Base-by-base conservation (phyloP, 2,888 invertebrate species). In the Balanococcus diminutus region DNA sequence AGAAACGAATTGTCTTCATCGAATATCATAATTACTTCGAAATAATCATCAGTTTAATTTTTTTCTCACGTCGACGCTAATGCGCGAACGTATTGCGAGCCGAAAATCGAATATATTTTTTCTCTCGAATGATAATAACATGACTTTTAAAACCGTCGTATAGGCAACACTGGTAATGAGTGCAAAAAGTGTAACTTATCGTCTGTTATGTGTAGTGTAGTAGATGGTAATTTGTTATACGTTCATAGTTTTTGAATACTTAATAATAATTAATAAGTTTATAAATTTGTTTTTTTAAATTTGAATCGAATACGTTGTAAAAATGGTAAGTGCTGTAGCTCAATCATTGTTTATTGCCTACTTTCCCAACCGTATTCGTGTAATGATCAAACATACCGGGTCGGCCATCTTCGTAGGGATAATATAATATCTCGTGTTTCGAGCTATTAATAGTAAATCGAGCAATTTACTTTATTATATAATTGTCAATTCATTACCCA, bases 321-420 rank as follows among this genome's bases (percentile, higher is more conserved):
- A 19, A 79, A 79, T 79, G 75, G 75, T 79, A 36, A 79, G 75
- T 79, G 22, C 14, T 56, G 16, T 11, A 28, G 32, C 31, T n/a
- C n/a, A 61, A 25, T n/a, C 19, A 16, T 36, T 79, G 36, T 8
- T 6, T 79, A 19, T 28, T 79, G n/a, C n/a, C n/a, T 36, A 19
- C 28, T 36, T 79, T 36, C 19, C 16, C 36, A 79, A 0, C 16
- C 14, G 28, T 19, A 32, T 22, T 36, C 36, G 36, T 32, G 6
- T n/a, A 79, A 36, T 36, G 31, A 8, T 36, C 36, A 1, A 42
- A 31, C 72, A 56, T 79, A 85, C 85, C 85, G 85, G 85, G 85
- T 85, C 85, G 85, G 85, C 85, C 85, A 85, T 85, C 51, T 85
- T 85, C 75, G 36, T 36, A 79, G 36, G 36, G 32, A 36, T 36